phyloP scores from a whole-genome alignment of 2,113 vertebrate species.

The Xiphophorus hellerii region DNA sequence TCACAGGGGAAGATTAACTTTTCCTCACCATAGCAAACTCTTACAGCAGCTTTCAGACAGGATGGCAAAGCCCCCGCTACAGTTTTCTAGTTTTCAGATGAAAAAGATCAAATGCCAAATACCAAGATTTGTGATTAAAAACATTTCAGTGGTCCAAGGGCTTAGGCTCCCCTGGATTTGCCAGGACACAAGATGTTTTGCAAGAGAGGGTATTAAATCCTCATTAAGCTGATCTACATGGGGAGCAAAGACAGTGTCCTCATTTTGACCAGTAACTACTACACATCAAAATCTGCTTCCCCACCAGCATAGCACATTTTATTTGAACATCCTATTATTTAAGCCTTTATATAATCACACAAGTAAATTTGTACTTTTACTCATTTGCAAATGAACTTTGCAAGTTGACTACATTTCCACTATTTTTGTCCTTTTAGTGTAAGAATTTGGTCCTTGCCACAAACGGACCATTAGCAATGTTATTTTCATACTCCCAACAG shows the following conservation, averaged over 20 bases:
- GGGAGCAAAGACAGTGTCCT: conserved; percentile 57
- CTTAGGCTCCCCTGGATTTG: conserved; percentile 68
- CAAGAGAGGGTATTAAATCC: conserved; percentile 66
- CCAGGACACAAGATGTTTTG: conserved; percentile 67
- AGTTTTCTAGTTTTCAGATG: conserved; percentile 36
- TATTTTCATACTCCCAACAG: conserved; percentile 56
- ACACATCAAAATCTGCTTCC: conserved; percentile 39
- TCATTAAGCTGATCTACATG: conserved; percentile 71
- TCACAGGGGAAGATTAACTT: conserved; percentile 44
- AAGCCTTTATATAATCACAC: conserved; percentile 39
- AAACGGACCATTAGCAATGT: conserved; percentile 65
- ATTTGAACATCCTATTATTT: conserved; percentile 31
- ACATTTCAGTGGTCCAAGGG: conserved; percentile 50
- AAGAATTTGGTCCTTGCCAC: conserved; percentile 63
- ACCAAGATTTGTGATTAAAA: conserved; percentile 65
- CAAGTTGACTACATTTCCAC: conserved; percentile 34
- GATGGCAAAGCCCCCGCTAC: conserved; percentile 10
- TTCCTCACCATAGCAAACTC: conserved; percentile 23
- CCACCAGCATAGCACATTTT: conserved; percentile 18
- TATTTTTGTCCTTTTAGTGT: conserved; percentile 52
- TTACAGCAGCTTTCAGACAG: conserved; percentile 14
- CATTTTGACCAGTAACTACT: conserved; percentile 44
- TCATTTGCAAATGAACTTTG: conserved; percentile 36
- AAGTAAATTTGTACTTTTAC: conserved; percentile 30
- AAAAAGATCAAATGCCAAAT: conserved; percentile 56